Base-by-base conservation (phyloP, 2,888 invertebrate species). In the Pardosa pseudoannulata region DNA sequence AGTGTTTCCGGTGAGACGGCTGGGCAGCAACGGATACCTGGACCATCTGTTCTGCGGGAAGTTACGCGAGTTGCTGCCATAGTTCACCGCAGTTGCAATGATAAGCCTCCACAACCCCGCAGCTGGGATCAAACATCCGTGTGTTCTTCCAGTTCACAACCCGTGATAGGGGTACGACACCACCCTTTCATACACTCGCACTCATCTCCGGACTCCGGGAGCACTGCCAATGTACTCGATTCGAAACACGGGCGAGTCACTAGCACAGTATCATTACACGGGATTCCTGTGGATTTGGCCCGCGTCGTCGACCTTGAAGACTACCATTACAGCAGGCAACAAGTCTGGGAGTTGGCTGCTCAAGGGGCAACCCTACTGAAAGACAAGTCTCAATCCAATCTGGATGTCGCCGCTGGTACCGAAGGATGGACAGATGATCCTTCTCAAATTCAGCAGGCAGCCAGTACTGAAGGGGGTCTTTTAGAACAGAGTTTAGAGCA, bases 391-490 rank as follows among this genome's bases (percentile, higher is more conserved):
- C 79, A 72, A 50, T 86, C 86, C 28, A 83, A 75, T 72, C 76
- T 85, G 39, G 88, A 88, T 72, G 79, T 81, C 13, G 86, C 79
- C 32, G 73, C 56, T 32, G 85, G 70, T n/a, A 36, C 64, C 29
- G 88, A 87, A 79, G 81, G 82, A 39, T 88, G 88, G 88, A 72
- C 68, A 36, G 68, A 41, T 23, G 78, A 83, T 74, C 81, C 81
- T 73, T 67, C 79, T 3, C 65, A 82, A 23, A 79, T 89, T 62
- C 87, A 85, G 27, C 73, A 87, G 75, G 82, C 88, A 29, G 86
- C 88, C 16, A 89, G 89, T 65, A 87, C 89, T 11, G 89, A 89
- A 76, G 88, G 81, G 39, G 89, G 89, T 41, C 46, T 79, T 36
- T 68, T 89, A 71, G 89, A 88, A 73, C 71, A 79, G 62, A 79